Evolutionary conservation across 2,888 invertebrate genomes (phyloP).

Genomic region (Rhagonycha fulva): DNA sequence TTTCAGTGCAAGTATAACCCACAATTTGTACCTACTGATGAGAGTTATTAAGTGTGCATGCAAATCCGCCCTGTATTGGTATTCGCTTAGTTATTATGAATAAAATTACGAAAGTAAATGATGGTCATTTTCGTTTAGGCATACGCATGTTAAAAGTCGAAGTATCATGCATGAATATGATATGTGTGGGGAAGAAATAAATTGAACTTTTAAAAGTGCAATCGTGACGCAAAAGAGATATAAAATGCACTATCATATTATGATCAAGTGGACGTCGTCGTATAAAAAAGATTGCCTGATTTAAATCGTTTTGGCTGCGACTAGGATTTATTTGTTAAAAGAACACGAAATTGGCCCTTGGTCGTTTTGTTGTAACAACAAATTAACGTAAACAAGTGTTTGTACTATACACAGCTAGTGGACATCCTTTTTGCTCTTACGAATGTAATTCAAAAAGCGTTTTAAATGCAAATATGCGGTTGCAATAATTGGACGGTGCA

Average conservation of each 20-base stretch:
- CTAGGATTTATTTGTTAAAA: conserved; percentile 22
- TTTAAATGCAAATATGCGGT: conserved; percentile 11
- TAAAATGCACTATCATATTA: conserved; percentile 14
- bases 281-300: conserved; percentile 11
- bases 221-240: conserved; percentile 15
- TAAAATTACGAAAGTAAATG: neutral
- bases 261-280: neutral
- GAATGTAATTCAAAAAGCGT: neutral
- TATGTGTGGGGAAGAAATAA: neutral
- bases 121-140: neutral
- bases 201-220: conserved; percentile 8
- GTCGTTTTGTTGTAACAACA: conserved; percentile 17
- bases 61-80: neutral
- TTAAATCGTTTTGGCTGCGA: conserved; percentile 2
- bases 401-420: neutral
- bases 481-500: conserved; percentile 19
- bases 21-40: neutral
- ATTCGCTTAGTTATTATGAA: neutral
- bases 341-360: conserved; percentile 23
- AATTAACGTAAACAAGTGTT: conserved; percentile 21
- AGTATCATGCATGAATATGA: neutral
- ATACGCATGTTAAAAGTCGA: neutral
- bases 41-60: neutral
- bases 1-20: neutral
- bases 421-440: neutral